Percentiles rank a stretch among this genome's conserved stretches.
These are phyloP conservation scores for Mythimna loreyi DNA, from an alignment of 2,888 invertebrate genomes.

Conservation along the genomic window DNA sequence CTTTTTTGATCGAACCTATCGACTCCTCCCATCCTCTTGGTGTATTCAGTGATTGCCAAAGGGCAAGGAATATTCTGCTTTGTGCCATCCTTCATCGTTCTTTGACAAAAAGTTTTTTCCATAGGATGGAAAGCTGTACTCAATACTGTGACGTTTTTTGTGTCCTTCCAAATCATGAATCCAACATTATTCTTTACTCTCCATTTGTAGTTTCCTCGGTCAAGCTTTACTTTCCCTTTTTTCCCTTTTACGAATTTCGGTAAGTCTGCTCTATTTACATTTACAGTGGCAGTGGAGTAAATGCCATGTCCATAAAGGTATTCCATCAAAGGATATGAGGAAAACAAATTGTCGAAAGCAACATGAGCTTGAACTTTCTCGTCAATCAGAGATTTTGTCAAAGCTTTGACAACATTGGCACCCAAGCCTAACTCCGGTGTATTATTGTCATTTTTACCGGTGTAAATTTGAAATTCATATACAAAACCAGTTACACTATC, in stretches of 20 bases:
- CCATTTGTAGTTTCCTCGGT: constrained; percentile 42
- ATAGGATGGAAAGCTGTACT: constrained; percentile 1
- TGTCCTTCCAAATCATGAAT: constrained; percentile 32
- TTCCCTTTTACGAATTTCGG: constrained; percentile 47
- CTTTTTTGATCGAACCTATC: constrained; percentile 1
- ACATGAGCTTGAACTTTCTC: constrained; percentile 47
- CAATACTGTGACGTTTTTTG: neutral
- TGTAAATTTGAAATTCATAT: constrained; percentile 18
- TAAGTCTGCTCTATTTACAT: constrained; percentile 46
- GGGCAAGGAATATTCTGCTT: neutral
- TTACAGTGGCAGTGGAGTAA: constrained; percentile 41
- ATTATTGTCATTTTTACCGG: constrained; percentile 16
- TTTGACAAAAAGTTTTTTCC: neutral
- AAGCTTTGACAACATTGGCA: no score
- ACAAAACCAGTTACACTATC: constrained; percentile 15
- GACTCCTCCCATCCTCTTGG: constrained; percentile 1
- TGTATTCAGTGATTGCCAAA: neutral
- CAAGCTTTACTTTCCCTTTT: constrained; percentile 24
- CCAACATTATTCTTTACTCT: constrained; percentile 38
- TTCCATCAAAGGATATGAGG: constrained; percentile 39
- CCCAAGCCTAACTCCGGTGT: neutral
- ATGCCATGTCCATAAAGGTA: constrained; percentile 43
- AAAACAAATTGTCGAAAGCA: constrained; percentile 34
- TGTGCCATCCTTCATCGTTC: constrained; percentile 2
- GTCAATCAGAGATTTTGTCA: constrained; percentile 3